These are phyloP conservation scores for Bos indicus DNA, from an alignment of 2,113 vertebrate genomes.

Conservation along the genomic window DNA sequence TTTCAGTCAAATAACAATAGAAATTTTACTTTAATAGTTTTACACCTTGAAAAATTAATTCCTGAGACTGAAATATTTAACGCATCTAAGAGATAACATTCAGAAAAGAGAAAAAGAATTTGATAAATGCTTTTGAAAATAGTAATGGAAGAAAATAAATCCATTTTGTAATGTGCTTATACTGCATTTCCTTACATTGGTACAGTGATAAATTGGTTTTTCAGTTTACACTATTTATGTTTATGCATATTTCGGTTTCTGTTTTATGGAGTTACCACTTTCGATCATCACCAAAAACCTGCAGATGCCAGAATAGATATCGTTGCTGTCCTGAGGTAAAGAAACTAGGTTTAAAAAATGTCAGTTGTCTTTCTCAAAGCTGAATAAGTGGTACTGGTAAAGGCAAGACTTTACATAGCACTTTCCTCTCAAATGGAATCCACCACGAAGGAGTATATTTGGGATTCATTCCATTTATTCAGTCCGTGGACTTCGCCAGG, in stretches of 20 bases:
- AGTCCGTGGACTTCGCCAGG: neutral
- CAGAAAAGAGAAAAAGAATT: neutral
- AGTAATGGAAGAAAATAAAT: neutral
- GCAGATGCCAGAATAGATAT: neutral
- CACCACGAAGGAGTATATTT: neutral
- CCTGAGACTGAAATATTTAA: neutral
- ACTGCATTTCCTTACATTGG: neutral
- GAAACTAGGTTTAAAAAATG: neutral
- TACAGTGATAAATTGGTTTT: neutral
- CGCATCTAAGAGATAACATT: neutral
- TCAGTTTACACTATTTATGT: neutral
- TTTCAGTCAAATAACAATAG: neutral
- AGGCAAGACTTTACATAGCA: neutral
- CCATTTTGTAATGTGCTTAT: neutral
- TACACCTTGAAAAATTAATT: neutral
- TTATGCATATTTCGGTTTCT: neutral
- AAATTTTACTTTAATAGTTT: neutral
- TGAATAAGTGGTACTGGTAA: neutral
- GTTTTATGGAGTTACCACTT: neutral
- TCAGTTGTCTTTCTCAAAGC: neutral
- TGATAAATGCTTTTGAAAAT: neutral
- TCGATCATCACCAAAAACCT: neutral
- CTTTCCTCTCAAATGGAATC: neutral
- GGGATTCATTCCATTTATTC: neutral
- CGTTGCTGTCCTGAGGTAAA: neutral